Evolutionary conservation across 2,888 invertebrate genomes (phyloP), one percentile per base, ranked within the genome.

Genomic region (Diarsia brunnea): DNA sequence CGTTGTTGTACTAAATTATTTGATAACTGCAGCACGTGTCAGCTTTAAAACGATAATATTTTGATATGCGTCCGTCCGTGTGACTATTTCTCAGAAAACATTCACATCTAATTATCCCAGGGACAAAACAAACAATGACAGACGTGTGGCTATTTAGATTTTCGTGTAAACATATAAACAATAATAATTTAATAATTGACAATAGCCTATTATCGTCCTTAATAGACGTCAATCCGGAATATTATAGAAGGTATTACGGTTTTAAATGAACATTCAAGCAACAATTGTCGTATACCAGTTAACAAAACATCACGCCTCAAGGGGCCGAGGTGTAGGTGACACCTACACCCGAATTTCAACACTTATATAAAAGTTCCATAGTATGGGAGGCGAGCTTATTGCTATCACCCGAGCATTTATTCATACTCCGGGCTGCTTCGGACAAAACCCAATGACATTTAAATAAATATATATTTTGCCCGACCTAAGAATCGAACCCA

Each of bases 1-100:
- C 63, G 69, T 49, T 81, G 84, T 87, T 84, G 76, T 75, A 71
- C 65, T 78, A 78, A 78, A 85, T 77, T 69, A 82, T 77, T 85
- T 83, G 78, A 75, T 71, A 55, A 69, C 71, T 65, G 55, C 53
- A 70, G 71, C 86, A 84, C 85, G 86, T 87, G 86, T 75, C 69
- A 31, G 75, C 53, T 45, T 38, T 51, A 70, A 75, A 75, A 84
- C 79, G 82, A 87, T 84, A 87, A 86, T 87, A 87, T 87, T 87
- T 84, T 86, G 86, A 79, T 74, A 51, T 55, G 71, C 69, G 72
- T 78, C 58, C 83, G 70, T 78, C n/a, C 67, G 78, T 78, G 81
- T 67, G 73, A 77, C 60, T 38, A 38, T 83, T 86, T 83, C 80
- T 66, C 67, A 77, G 85, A 69, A 84, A 80, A 81, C 80, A 78